These are phyloP conservation scores for Caligus rogercresseyi DNA, from an alignment of 1,140 invertebrate genomes.

Conservation along the genomic window DNA sequence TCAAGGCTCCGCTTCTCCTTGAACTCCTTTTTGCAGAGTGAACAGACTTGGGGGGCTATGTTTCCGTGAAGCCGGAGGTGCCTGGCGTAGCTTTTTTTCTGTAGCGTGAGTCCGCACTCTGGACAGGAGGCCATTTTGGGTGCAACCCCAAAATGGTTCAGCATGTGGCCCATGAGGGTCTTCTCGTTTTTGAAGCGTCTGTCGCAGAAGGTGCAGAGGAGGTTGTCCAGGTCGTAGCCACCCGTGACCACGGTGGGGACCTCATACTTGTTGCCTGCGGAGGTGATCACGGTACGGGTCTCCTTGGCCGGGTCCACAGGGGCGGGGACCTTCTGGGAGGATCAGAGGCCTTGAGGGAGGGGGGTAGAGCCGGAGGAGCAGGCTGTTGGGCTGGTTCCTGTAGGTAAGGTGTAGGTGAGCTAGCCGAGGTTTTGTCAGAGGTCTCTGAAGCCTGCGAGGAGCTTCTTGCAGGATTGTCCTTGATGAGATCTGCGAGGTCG, in stretches of 20 bases:
- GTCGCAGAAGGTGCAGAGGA: constrained; percentile 15
- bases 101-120: constrained; percentile 9
- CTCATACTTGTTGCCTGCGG: constrained; percentile 3
- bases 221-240: constrained; percentile 18
- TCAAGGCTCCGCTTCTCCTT: constrained; percentile 17
- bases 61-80: constrained; percentile 16
- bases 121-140: constrained; percentile 19
- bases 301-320: constrained; percentile 12
- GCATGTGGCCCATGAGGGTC: constrained; percentile 15
- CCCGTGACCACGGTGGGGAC: constrained; percentile 14
- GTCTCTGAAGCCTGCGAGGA: not conserved
- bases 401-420: too few species aligned
- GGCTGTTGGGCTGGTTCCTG: not conserved
- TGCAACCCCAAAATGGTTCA: constrained; percentile 19
- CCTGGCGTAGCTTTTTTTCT: constrained; percentile 18
- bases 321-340: not conserved
- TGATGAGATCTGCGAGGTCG: constrained; percentile 2
- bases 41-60: constrained; percentile 8
- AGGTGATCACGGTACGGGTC: not conserved
- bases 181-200: constrained; percentile 19
- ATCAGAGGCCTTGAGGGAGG: not conserved
- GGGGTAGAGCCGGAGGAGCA: not conserved
- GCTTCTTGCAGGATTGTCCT: constrained; percentile 6
- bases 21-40: constrained; percentile 18
- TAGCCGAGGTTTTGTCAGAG: not conserved